phyloP scores from a whole-genome alignment of 92 coral and sea anemone genomes.

The Porites evermanni region DNA sequence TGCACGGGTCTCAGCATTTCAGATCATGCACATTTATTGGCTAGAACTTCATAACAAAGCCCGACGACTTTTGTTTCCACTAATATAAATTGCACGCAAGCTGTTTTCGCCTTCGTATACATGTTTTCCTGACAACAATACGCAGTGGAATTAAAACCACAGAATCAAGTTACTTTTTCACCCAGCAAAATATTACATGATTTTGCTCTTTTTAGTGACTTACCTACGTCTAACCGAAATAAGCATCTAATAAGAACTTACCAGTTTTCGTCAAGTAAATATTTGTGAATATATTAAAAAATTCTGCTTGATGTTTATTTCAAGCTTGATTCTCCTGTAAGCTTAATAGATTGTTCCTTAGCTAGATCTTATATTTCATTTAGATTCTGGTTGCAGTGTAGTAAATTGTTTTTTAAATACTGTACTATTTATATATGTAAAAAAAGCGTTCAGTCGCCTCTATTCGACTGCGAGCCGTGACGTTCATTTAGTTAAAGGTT shows the following conservation, averaged over 20 bases:
- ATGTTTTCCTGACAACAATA: no score
- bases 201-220: no score
- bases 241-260: not conserved
- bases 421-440: no score
- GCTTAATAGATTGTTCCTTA: not conserved
- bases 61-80: not conserved
- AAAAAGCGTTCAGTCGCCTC: not conserved
- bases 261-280: not conserved
- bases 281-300: not conserved
- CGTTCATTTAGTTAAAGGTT: not conserved
- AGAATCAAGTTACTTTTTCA: no score
- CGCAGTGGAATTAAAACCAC: no score
- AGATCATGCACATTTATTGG: not conserved
- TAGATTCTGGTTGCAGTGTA: not conserved
- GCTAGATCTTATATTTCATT: not conserved
- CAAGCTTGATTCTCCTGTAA: not conserved
- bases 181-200: no score
- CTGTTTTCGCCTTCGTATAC: no score
- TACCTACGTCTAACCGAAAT: no score
- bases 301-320: not conserved
- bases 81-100: no score
- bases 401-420: not conserved
- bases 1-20: not conserved
- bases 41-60: not conserved
- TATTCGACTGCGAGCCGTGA: not conserved